phyloP scores from a whole-genome alignment of 2,113 vertebrate genomes.

The Butastur rufipennis region DNA sequence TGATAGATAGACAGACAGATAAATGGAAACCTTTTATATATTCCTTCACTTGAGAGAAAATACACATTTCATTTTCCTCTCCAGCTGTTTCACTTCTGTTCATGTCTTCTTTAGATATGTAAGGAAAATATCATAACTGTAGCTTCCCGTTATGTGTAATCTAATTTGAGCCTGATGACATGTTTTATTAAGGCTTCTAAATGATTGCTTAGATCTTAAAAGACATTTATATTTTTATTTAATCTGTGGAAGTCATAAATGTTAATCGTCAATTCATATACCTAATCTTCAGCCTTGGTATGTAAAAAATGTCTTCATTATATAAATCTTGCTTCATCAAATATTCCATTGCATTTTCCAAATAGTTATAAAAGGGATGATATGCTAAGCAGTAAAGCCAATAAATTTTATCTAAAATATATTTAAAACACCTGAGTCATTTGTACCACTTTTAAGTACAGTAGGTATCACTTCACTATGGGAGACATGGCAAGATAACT shows the following conservation, averaged over 20 bases:
- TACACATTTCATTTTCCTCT: conserved; percentile 50
- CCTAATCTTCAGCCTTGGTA: not conserved
- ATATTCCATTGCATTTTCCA: not conserved
- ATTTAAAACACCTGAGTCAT: not conserved
- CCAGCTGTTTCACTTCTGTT: conserved; percentile 47
- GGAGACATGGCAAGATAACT: not conserved
- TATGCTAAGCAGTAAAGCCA: not conserved
- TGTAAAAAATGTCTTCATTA: not conserved
- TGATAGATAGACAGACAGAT: not conserved
- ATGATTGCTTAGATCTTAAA: conserved; percentile 38
- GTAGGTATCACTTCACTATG: not conserved
- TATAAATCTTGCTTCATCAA: not conserved
- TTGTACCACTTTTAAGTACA: not conserved
- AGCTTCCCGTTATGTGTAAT: conserved; percentile 1
- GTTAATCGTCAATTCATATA: not conserved
- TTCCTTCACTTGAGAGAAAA: conserved; percentile 37
- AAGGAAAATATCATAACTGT: conserved; percentile 29
- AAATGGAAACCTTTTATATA: not conserved
- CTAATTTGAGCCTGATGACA: conserved; percentile 40
- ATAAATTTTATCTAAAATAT: not conserved
- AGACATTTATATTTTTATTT: conserved; percentile 55
- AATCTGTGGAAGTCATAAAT: conserved; percentile 48
- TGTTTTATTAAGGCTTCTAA: conserved; percentile 45
- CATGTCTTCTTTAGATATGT: not conserved
- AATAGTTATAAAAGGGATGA: not conserved